Base-by-base conservation (phyloP, 2,888 invertebrate species). In the Tipula confusa region DNA sequence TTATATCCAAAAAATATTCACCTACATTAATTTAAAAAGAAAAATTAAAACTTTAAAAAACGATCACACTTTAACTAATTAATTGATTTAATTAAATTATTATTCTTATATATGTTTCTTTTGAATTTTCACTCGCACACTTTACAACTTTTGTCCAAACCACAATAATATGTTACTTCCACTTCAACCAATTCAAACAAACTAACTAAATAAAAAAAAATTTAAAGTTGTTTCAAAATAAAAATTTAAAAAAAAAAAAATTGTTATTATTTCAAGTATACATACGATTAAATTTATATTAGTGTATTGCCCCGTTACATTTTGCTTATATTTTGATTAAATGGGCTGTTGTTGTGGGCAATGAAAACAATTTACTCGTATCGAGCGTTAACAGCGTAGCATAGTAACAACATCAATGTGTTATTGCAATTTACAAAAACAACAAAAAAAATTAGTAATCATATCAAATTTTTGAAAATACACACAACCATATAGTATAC, bases 181-280 rank as follows among this genome's bases (percentile, higher is more conserved):
- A 64, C 64, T 64, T 64, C 64, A 64, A 64, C 64, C 64, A 64
- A 64, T 64, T 64, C 64, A 64, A 64, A 64, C 7, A 64, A 64
- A 64, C 64, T 64, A 64, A n/a, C n/a, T n/a, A n/a, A n/a, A n/a
- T n/a, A n/a, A n/a, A n/a, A n/a, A n/a, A n/a, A n/a, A 64, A 64
- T 24, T 64, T 24, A 64, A 64, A 64, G 9, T 64, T 64, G 64
- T 64, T 64, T 64, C 64, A 64, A 64, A 64, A 64, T 64, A 9
- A 43, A 43, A 43, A 64, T 24, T 24, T 9, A 64, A 64, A 64
- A 64, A 24, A 24, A 24, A 64, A 64, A n/a, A 38, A n/a, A n/a
- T 48, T 64, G 64, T 64, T 64, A 64, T 64, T 64, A 64, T 64
- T 64, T 64, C 64, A 64, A 64, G 64, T 64, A n/a, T n/a, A n/a